phyloP scores from a whole-genome alignment of 2,113 vertebrate species.

The Pterocles burchelli region DNA sequence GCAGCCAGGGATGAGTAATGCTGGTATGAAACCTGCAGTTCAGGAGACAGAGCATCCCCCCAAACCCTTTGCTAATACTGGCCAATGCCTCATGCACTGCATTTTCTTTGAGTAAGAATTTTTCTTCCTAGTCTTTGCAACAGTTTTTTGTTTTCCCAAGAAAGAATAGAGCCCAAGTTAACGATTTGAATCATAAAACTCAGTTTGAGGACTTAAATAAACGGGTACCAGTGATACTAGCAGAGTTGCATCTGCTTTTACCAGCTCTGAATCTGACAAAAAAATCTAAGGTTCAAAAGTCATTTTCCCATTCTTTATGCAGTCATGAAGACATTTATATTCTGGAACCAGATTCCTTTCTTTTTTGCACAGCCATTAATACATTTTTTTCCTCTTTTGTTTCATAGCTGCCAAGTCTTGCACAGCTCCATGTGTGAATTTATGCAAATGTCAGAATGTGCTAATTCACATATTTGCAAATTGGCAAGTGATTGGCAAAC shows the following conservation, averaged over 20 bases:
- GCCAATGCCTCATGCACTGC: not conserved
- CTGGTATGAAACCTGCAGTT: not conserved
- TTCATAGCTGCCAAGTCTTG: constrained; percentile 51
- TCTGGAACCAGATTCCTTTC: not conserved
- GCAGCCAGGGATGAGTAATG: not conserved
- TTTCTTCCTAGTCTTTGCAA: not conserved
- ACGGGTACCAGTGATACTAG: not conserved
- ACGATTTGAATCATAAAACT: not conserved
- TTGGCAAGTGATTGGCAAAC: constrained; percentile 57
- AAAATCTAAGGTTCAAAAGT: not conserved
- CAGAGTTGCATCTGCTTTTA: not conserved
- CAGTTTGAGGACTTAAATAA: not conserved
- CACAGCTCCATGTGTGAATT: constrained; percentile 55
- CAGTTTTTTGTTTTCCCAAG: not conserved
- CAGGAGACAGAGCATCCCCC: not conserved
- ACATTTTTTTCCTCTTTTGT: not conserved
- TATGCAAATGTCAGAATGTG: constrained; percentile 59
- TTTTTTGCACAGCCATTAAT: constrained; percentile 41
- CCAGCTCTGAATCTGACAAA: not conserved
- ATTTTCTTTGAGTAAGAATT: not conserved
- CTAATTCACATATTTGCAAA: constrained; percentile 66
- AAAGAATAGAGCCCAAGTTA: not conserved
- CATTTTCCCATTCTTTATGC: not conserved
- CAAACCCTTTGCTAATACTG: not conserved
- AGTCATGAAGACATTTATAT: not conserved